Conservation (phyloP, 1,140 invertebrate genomes). For the Phthorimaea operculella region DNA sequence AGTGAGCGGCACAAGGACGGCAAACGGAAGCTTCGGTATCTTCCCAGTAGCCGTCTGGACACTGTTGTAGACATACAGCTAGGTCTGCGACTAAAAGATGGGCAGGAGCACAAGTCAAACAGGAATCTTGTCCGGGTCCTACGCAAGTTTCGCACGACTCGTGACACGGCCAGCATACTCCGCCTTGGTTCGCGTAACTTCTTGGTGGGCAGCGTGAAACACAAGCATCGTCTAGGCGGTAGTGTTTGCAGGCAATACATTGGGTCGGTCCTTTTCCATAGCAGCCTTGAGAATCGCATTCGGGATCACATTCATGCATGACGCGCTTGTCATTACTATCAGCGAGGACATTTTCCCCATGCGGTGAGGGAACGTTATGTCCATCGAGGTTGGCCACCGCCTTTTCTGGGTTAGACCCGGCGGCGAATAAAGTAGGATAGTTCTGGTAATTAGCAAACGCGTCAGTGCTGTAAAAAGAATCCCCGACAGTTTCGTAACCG, state of each 20-base stretch:
- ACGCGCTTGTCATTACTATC: slow-evolving; percentile 73
- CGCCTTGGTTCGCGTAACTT: slow-evolving; percentile 81
- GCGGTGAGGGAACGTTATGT: slow-evolving; percentile 68
- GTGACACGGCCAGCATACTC: slow-evolving; percentile 83
- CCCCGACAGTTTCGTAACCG: slow-evolving; percentile 56
- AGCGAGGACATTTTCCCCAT: slow-evolving; percentile 66
- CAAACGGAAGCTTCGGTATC: slow-evolving; percentile 80
- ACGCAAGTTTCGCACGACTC: slow-evolving; percentile 86
- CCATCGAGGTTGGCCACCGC: slow-evolving; percentile 77
- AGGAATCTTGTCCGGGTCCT: slow-evolving; percentile 84
- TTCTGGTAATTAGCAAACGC: slow-evolving; percentile 73
- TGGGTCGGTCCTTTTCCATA: slow-evolving; percentile 84
- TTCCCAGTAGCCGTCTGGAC: slow-evolving; percentile 87
- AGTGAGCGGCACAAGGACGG: slow-evolving; percentile 79
- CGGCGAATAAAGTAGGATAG: slow-evolving; percentile 76
- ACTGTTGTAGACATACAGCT: slow-evolving; percentile 83
- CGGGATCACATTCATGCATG: slow-evolving; percentile 81
- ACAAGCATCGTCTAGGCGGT: slow-evolving; percentile 82
- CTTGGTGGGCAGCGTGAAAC: slow-evolving; percentile 83
- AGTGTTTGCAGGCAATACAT: slow-evolving; percentile 83
- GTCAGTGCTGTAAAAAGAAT: slow-evolving; percentile 73
- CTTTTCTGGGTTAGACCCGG: slow-evolving; percentile 76
- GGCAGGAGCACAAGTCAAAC: slow-evolving; percentile 82
- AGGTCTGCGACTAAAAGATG: slow-evolving; percentile 82
- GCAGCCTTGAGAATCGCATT: slow-evolving; percentile 84